Conservation (phyloP, 2,888 invertebrate species). For the Anoncus sp. region DNA sequence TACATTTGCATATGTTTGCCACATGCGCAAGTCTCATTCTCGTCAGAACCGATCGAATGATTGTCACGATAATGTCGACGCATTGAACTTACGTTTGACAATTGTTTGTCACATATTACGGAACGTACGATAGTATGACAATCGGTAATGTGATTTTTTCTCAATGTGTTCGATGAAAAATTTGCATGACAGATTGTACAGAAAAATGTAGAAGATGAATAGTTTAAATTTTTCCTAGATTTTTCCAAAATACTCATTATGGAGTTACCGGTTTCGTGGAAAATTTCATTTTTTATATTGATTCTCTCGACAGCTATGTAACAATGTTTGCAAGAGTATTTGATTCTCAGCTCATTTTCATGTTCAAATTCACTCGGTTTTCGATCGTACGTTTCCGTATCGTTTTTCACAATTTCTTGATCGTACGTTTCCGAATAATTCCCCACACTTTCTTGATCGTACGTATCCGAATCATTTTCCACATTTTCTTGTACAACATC, state of each 20-base stretch:
- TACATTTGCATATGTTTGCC: constrained; percentile 9
- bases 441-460: too few species aligned
- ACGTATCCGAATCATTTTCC: not conserved
- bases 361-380: not conserved
- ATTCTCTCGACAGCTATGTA: constrained; percentile 34
- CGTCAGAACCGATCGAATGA: constrained; percentile 11
- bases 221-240: not conserved
- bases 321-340: constrained; percentile 47
- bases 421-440: not conserved
- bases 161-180: not conserved
- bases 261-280: not conserved
- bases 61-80: constrained; percentile 27
- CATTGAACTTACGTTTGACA: constrained; percentile 21
- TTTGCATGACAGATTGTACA: not conserved
- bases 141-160: not conserved
- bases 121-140: constrained; percentile 23
- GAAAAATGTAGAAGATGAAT: not conserved
- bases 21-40: constrained; percentile 36
- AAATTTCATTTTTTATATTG: not conserved
- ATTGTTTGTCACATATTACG: constrained; percentile 21
- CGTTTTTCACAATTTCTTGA: too few species aligned
- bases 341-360: constrained; percentile 11
- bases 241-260: not conserved
- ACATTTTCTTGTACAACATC: not conserved
- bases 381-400: not conserved